phyloP scores from a whole-genome alignment of 2,113 vertebrate genomes.

The Ciconia stormi region DNA sequence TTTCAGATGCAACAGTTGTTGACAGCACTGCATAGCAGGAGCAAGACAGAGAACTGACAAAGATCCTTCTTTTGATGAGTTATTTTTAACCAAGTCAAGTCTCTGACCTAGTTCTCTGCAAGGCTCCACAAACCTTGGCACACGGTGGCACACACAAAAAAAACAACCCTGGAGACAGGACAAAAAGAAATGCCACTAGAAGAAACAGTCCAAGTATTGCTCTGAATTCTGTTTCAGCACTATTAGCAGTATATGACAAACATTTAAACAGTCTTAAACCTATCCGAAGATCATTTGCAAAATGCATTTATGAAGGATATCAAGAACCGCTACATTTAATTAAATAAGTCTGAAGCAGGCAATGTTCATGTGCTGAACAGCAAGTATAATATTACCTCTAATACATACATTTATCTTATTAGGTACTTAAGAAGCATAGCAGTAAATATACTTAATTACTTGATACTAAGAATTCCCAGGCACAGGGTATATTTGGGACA shows the following conservation, averaged over 20 bases:
- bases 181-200: neutral
- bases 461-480: neutral
- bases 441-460: neutral
- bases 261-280: neutral
- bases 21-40: neutral
- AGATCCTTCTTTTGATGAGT: neutral
- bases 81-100: constrained; percentile 48
- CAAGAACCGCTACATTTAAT: neutral
- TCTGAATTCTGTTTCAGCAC: neutral
- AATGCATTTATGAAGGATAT: neutral
- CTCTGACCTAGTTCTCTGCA: constrained; percentile 31
- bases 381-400: neutral
- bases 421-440: neutral
- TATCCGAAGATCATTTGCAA: neutral
- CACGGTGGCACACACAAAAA: neutral
- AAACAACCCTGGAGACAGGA: neutral
- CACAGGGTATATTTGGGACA: neutral
- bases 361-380: neutral
- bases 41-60: neutral
- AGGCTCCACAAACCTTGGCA: neutral
- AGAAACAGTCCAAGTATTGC: neutral
- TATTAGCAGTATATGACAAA: neutral
- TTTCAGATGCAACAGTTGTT: neutral
- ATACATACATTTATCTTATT: neutral
- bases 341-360: neutral